Conservation (phyloP, 2,888 invertebrate species). For the Aethes cnicana region DNA sequence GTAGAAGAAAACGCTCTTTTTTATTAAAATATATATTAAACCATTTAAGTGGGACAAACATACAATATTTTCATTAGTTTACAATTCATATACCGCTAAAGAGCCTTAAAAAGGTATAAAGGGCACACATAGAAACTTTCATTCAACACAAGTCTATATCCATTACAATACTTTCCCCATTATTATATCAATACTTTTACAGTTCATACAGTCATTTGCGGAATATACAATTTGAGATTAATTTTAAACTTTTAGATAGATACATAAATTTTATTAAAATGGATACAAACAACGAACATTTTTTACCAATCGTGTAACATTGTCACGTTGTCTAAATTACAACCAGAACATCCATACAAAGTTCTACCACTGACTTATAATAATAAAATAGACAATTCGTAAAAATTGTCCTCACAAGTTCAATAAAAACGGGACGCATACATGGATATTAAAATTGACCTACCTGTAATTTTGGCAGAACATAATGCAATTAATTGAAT, state of each 20-base stretch:
- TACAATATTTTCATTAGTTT: constrained; percentile 81
- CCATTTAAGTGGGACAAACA: constrained; percentile 81
- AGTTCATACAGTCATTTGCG: constrained; percentile 48
- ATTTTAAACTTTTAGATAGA: constrained; percentile 43
- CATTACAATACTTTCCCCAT: constrained; percentile 44
- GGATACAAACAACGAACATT: constrained; percentile 18
- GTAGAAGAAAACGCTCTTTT: constrained; percentile 54
- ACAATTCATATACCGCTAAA: constrained; percentile 73
- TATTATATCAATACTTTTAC: constrained; percentile 50
- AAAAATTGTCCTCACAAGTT: constrained; percentile 5
- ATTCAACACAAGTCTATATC: constrained; percentile 51
- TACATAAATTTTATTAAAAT: constrained; percentile 20
- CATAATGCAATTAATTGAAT: constrained; percentile 40
- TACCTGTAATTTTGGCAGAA: constrained; percentile 32
- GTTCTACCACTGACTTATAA: constrained; percentile 9
- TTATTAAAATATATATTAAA: constrained; percentile 83
- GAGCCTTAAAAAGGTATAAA: constrained; percentile 77
- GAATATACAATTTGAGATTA: constrained; percentile 59
- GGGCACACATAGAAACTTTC: constrained; percentile 67
- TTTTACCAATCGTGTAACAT: no score
- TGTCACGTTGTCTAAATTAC: constrained; percentile 26
- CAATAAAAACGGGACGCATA: constrained; percentile 3
- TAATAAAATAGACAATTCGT: constrained; percentile 26
- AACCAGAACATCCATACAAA: constrained; percentile 33
- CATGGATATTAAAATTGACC: constrained; percentile 11